Base-by-base conservation (phyloP, 1,140 invertebrate genomes). In the Rhagoletis zephyria region DNA sequence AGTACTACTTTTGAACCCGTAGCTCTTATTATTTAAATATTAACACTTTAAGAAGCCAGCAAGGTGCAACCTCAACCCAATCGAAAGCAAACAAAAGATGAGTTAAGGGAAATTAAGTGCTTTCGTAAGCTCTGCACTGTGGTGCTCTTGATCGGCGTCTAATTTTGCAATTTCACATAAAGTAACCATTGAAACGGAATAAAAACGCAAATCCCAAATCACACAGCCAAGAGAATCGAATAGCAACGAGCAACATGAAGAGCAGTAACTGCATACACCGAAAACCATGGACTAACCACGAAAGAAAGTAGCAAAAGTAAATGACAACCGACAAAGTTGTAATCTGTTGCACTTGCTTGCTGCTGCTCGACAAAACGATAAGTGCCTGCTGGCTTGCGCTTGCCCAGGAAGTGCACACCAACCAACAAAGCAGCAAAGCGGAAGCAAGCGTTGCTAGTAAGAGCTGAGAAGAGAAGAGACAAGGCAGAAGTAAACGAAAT, bases 291-390 rank as follows among this genome's bases (percentile, higher is more conserved):
- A 81, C 5, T n/a, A 56, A 81, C 48, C 12, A 10, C 10, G n/a
- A 81, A 12, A 14, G n/a, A 77, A 81, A 81, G n/a, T 7, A 81
- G n/a, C 74, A 81, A 81, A 81, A 81, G 19, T 56, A 81, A 56
- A 81, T 74, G 67, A 74, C 67, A 74, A 74, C 40, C 67, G 48
- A 81, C 45, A 51, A 30, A 81, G 48, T 81, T 81, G 74, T 81
- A 81, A 81, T 81, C 74, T 81, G 74, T 51, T 81, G 74, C 74
- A 74, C 67, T 74, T 81, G 74, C 30, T 30, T 30, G 30, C 30
- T 30, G 30, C 45, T 56, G n/a, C 74, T 10, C 48, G 48, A 14
- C 45, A 81, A 81, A 81, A 56, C 48, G 74, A 81, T 56, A 81
- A 81, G 48, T 56, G 45, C 74, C 61, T 63, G 51, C 51, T 56